phyloP scores from a whole-genome alignment of 2,797 vertebrate species.

The Alectoris magna region DNA sequence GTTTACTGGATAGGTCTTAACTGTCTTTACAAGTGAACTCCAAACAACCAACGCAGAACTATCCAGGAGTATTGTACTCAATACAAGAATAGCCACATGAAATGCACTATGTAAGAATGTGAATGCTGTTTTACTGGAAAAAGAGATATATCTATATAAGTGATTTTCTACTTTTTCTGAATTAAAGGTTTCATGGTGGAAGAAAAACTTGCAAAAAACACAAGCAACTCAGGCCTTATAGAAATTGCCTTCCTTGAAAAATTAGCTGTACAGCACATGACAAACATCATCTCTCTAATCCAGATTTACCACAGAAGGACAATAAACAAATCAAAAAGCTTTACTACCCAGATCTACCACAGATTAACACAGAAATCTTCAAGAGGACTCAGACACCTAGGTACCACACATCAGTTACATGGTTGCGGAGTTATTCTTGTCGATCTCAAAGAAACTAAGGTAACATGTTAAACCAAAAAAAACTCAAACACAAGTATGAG shows the following conservation, averaged over 20 bases:
- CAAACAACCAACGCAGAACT: neutral
- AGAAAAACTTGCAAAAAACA: neutral
- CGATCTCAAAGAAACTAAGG: neutral
- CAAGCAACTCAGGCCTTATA: neutral
- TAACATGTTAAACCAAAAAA: neutral
- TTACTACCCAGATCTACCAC: neutral
- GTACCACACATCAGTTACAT: neutral
- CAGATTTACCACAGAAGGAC: neutral
- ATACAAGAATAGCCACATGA: neutral
- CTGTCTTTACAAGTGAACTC: neutral
- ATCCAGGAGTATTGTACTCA: neutral
- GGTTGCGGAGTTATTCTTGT: neutral
- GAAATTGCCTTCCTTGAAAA: neutral
- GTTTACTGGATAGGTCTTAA: neutral
- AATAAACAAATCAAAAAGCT: neutral
- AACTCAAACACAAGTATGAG: accelerated
- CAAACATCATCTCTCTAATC: neutral
- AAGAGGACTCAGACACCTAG: accelerated
- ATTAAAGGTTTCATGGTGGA: accelerated
- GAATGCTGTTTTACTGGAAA: neutral
- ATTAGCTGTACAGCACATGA: neutral
- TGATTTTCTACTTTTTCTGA: neutral
- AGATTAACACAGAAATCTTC: neutral
- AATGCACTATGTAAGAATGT: neutral
- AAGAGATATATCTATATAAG: neutral